Base-by-base conservation (phyloP, 2,113 vertebrate genomes). In the Caracal caracal region DNA sequence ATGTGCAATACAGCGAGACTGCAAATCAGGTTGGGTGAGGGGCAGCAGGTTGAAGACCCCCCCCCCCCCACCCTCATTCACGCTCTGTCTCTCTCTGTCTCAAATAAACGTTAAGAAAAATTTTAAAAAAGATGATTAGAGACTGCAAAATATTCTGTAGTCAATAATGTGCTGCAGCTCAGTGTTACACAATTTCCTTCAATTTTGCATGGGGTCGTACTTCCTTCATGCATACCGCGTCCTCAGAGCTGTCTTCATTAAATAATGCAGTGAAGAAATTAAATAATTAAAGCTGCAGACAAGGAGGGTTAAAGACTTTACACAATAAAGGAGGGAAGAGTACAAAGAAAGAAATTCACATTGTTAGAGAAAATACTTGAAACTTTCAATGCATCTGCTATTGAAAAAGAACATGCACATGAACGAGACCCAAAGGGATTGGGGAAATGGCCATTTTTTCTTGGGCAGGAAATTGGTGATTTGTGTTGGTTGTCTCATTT, bases 221-320 rank as follows among this genome's bases (percentile, higher is more conserved):
- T 93, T 94, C 28, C 73, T 92, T 91, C 95, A 94, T 91, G 81
- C 35, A 79, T 71, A 40, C 59, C 80, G 12, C 33, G 84, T 75
- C 75, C 88, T 90, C 59, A 82, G 81, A 92, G 59, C 33, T 88
- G 35, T 81, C 82, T 96, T 90, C 91, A 96, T 98, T 97, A 95
- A 97, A 96, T 94, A 96, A 97, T 94, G 87, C 86, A 98, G 59
- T 73, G 78, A 95, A 95, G 68, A 95, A 95, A 97, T 96, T 96
- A 97, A 97, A 96, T 96, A 96, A 97, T 96, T 96, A 92, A 97
- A 94, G 53, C 56, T 78, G 10, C 86, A 85, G 37, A 73, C 8
- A 81, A 86, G 28, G 71, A 53, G 7, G 75, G 43, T 95, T 92
- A 86, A 96, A 85, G 70, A 75, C 40, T 90, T 96, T 83, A 49